Base-by-base conservation (phyloP, 2,888 invertebrate genomes). In the Zaprionus obscuricornis region DNA sequence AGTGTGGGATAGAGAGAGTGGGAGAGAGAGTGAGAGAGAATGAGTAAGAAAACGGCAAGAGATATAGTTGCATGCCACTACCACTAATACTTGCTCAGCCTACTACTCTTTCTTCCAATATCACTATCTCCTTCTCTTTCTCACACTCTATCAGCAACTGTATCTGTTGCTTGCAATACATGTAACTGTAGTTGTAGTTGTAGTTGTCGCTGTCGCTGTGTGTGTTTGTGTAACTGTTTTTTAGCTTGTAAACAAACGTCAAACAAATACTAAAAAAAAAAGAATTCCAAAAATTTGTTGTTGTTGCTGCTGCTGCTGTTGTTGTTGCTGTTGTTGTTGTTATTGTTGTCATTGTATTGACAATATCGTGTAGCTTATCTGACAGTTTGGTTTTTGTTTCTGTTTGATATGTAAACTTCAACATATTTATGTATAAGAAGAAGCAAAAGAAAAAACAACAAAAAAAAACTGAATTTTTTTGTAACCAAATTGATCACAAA, bases 341-440 rank as follows among this genome's bases (percentile, higher is more conserved):
- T n/a, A n/a, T 46, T 6, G 40, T 76, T 63, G 76, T 75, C 70
- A 59, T 70, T 70, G 59, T 78, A 82, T 82, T 75, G 78, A 82
- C 78, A 73, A 47, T 57, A 58, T 65, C 20, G 57, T 45, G 55
- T 62, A 66, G 74, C 78, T 82, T 82, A 82, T 78, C 83, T 60
- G 43, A 14, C 27, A 33, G 31, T 13, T 14, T 11, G 14, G 17
- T 16, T 52, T n/a, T n/a, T n/a, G n/a, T n/a, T n/a, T n/a, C n/a
- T 67, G 55, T 71, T 74, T 51, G 52, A 60, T 58, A 49, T 66
- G 55, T 52, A 71, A 58, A 74, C 58, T 56, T 77, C 52, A 72
- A 72, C 64, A 43, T 54, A 56, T 56, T 64, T 52, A 42, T 27
- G 51, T 33, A 52, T 27, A 51, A 47, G 17, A 11, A 14, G 2